Percentiles rank a stretch among this genome's conserved stretches.
Conservation (phyloP, 2,113 vertebrate genomes). For the Galeopterus variegatus region DNA sequence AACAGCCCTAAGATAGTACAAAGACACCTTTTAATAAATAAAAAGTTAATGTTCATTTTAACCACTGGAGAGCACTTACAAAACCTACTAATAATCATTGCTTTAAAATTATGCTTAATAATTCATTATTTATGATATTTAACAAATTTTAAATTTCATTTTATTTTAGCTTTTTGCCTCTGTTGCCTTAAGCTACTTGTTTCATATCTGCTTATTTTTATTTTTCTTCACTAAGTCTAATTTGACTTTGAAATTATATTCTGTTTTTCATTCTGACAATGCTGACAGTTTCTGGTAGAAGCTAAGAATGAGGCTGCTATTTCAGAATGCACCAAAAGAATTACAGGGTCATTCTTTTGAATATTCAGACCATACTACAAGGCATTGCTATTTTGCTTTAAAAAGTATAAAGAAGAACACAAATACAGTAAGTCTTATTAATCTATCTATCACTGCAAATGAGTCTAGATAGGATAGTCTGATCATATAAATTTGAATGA, state of each 20-base stretch:
- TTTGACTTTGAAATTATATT: conserved; percentile 7
- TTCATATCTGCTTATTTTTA: background rate
- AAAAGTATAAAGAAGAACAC: conserved; percentile 37
- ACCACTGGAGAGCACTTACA: background rate
- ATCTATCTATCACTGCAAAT: conserved; percentile 70
- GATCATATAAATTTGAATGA: conserved; percentile 74
- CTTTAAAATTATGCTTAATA: background rate
- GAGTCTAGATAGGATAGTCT: background rate
- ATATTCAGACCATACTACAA: conserved; percentile 24
- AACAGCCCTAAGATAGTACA: background rate
- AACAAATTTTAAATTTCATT: background rate
- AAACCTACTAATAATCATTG: background rate
- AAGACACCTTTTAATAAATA: background rate
- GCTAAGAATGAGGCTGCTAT: background rate
- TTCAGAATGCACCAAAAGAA: conserved; percentile 48
- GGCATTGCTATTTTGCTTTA: conserved; percentile 26
- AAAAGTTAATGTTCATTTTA: background rate
- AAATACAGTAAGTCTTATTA: conserved; percentile 67
- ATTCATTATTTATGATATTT: background rate
- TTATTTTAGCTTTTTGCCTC: background rate
- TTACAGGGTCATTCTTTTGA: background rate
- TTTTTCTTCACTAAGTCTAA: background rate
- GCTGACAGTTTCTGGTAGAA: conserved; percentile 15
- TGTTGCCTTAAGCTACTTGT: background rate
- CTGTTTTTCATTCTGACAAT: background rate